These are phyloP conservation scores for Bombus breviceps DNA, from an alignment of 1,140 invertebrate genomes.

Conservation along the genomic window DNA sequence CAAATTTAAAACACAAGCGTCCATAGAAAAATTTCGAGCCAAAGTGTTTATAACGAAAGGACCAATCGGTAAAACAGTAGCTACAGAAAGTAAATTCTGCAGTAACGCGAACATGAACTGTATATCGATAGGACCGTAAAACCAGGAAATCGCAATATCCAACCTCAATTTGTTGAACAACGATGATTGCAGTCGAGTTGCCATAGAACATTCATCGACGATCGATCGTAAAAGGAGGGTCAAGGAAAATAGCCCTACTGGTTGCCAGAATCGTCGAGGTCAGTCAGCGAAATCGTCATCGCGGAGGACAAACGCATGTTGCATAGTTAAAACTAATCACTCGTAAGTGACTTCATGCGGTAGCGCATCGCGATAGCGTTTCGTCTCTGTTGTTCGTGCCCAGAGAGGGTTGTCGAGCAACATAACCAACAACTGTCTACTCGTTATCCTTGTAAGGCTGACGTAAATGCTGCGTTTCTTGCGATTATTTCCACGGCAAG, in stretches of 20 bases:
- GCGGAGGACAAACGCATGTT: neutral
- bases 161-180: neutral
- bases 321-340: conserved; percentile 48
- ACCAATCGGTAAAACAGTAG: too few species aligned
- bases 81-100: too few species aligned
- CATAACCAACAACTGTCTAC: neutral
- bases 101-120: too few species aligned
- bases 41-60: too few species aligned
- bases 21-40: too few species aligned
- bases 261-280: neutral
- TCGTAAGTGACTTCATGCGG: neutral
- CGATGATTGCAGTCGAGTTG: neutral
- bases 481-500: conserved; percentile 18
- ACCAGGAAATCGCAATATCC: neutral
- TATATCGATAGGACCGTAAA: too few species aligned
- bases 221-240: neutral
- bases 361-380: neutral
- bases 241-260: neutral
- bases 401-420: too few species aligned
- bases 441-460: conserved; percentile 4
- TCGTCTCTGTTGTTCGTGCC: conserved; percentile 20
- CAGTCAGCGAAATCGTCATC: neutral
- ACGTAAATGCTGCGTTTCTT: conserved; percentile 7
- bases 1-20: too few species aligned
- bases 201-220: neutral